phyloP scores from a whole-genome alignment of 2,888 invertebrate genomes.

The Phania funesta region DNA sequence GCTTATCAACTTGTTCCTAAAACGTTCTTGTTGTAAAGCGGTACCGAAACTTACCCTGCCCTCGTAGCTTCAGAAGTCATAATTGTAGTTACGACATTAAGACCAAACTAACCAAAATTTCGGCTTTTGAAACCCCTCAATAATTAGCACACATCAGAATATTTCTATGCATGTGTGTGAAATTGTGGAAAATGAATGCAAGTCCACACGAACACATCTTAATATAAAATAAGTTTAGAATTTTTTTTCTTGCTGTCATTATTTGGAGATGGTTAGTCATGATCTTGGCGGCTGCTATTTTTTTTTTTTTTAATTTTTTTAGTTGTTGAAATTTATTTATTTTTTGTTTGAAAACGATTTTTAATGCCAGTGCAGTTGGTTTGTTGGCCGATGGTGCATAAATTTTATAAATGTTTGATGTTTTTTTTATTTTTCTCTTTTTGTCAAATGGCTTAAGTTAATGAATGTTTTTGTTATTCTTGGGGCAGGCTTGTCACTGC shows the following conservation, averaged over 20 bases:
- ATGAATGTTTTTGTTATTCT: constrained; percentile 38
- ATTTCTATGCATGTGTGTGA: constrained; percentile 1
- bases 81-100: too few species aligned
- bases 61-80: too few species aligned
- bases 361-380: constrained; percentile 21
- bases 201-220: neutral
- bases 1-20: too few species aligned
- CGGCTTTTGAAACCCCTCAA: neutral
- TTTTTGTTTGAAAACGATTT: constrained; percentile 14
- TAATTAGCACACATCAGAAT: too few species aligned
- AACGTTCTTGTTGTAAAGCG: too few species aligned
- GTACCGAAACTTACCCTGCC: too few species aligned
- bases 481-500: neutral
- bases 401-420: constrained; percentile 74
- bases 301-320: constrained; percentile 26
- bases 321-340: constrained; percentile 15
- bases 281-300: constrained; percentile 62
- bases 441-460: constrained; percentile 74
- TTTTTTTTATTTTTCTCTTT: constrained; percentile 68
- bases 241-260: constrained; percentile 2
- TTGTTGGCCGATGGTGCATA: constrained; percentile 76
- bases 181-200: constrained; percentile 23
- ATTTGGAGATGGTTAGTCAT: constrained; percentile 55
- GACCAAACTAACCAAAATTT: too few species aligned
- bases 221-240: constrained; percentile 27